Percentiles rank a stretch among this genome's conserved stretches.
Evolutionary conservation across 2,797 vertebrate genomes (phyloP).

Genomic region (Pangasius macronema): DNA sequence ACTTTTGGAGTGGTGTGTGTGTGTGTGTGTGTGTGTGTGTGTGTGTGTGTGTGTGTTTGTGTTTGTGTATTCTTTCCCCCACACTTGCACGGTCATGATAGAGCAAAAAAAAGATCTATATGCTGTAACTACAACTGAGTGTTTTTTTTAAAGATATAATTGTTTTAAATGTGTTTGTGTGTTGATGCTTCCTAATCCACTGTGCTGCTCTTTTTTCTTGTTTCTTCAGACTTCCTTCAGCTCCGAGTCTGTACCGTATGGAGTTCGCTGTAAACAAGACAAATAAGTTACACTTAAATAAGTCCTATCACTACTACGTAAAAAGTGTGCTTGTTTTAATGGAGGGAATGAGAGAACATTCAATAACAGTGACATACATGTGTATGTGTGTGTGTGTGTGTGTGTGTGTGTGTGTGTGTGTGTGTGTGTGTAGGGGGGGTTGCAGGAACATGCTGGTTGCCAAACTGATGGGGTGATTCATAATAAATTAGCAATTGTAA

Average conservation of each 20-base stretch:
- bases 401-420: background rate
- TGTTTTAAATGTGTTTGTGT: background rate
- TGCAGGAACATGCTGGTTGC: conserved; percentile 43
- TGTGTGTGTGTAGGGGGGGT: conserved; percentile 5
- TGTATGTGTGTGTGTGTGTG: conserved; percentile 40
- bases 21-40: too few species aligned
- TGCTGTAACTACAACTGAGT: background rate
- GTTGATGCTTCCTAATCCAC: conserved; percentile 7
- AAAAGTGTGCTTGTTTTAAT: too few species aligned
- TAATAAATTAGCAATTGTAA: conserved; percentile 60
- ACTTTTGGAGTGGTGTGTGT: too few species aligned
- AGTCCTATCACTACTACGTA: too few species aligned
- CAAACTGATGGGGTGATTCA: conserved; percentile 50
- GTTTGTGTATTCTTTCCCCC: background rate
- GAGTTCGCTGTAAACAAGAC: too few species aligned
- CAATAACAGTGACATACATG: conserved; percentile 18
- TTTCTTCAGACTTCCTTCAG: conserved; percentile 23
- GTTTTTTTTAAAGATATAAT: background rate
- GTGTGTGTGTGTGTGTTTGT: background rate
- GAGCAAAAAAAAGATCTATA: background rate
- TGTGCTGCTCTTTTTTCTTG: conserved; percentile 18
- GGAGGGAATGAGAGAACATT: conserved; percentile 64
- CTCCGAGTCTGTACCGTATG: conserved; percentile 32
- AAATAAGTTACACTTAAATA: too few species aligned
- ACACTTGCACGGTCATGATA: background rate